Conservation (phyloP, 2,797 vertebrate species). For the Spinus olivaceus region DNA sequence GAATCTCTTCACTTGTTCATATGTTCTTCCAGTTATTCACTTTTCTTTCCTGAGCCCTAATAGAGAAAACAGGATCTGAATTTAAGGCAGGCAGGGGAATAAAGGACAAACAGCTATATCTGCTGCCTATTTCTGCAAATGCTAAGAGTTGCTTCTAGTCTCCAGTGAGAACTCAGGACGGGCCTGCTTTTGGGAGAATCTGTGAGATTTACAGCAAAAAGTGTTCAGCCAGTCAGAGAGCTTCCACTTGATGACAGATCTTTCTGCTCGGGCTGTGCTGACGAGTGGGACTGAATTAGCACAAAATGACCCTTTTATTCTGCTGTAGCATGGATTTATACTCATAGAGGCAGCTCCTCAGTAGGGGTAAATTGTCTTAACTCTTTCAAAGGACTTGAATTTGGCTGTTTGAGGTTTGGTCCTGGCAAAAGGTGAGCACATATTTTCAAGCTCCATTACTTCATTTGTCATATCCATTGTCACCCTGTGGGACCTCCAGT, state of each 20-base stretch:
- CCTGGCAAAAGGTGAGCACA: not conserved
- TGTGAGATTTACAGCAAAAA: slow-evolving; percentile 8
- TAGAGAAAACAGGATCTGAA: not conserved
- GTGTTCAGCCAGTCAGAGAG: not conserved
- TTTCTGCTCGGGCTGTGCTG: slow-evolving; percentile 24
- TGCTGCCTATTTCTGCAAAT: not conserved
- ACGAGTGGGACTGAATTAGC: slow-evolving; percentile 19
- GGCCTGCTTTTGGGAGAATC: not conserved
- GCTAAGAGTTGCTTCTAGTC: not conserved
- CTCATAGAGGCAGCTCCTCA: not conserved
- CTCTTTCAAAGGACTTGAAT: not conserved
- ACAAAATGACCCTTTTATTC: slow-evolving; percentile 41
- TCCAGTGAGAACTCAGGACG: not conserved
- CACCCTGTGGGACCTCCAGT: not conserved
- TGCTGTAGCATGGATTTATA: not conserved
- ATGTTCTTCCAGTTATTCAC: not conserved
- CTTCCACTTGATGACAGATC: slow-evolving; percentile 25
- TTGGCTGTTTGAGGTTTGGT: not conserved
- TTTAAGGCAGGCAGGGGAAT: not conserved
- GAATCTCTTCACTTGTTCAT: not conserved
- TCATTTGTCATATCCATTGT: not conserved
- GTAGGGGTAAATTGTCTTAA: slow-evolving; percentile 5
- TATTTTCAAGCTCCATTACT: not conserved
- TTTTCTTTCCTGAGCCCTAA: not conserved
- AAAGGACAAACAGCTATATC: not conserved